phyloP scores from a whole-genome alignment of 1,140 invertebrate genomes.

The Bombus balteatus region DNA sequence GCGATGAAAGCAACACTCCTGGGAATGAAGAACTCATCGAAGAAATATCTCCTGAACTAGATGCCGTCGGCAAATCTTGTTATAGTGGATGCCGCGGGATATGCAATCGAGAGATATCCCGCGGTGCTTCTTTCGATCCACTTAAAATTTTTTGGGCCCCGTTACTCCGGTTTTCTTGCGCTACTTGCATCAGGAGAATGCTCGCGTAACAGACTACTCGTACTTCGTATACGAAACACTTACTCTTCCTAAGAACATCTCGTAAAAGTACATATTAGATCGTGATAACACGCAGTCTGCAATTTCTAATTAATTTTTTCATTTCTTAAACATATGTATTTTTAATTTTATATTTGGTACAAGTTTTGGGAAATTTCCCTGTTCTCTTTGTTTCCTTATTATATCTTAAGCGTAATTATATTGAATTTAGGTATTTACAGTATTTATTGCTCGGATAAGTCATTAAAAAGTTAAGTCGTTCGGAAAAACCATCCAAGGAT shows the following conservation, averaged over 20 bases:
- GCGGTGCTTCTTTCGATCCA: conserved; percentile 42
- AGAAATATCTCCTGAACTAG: conserved; percentile 49
- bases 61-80: conserved; percentile 54
- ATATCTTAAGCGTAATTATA: too few relatives aligned
- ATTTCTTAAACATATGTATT: background rate
- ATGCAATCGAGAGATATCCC: conserved; percentile 43
- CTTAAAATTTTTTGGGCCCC: conserved; percentile 44
- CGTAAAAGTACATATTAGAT: background rate
- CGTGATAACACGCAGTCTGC: background rate
- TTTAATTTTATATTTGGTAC: too few relatives aligned
- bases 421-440: too few relatives aligned
- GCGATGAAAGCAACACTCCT: conserved; percentile 54
- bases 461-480: background rate
- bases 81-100: conserved; percentile 36
- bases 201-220: background rate
- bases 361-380: too few relatives aligned
- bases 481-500: background rate
- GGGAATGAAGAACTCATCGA: conserved; percentile 52
- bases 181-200: conserved; percentile 19
- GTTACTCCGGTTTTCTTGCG: conserved; percentile 30
- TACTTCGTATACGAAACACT: background rate
- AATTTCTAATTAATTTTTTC: background rate
- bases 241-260: background rate
- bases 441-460: too few relatives aligned
- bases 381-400: too few relatives aligned